These are phyloP conservation scores for Sarcophaga peregrina DNA, from an alignment of 1,140 invertebrate species.

Conservation along the genomic window DNA sequence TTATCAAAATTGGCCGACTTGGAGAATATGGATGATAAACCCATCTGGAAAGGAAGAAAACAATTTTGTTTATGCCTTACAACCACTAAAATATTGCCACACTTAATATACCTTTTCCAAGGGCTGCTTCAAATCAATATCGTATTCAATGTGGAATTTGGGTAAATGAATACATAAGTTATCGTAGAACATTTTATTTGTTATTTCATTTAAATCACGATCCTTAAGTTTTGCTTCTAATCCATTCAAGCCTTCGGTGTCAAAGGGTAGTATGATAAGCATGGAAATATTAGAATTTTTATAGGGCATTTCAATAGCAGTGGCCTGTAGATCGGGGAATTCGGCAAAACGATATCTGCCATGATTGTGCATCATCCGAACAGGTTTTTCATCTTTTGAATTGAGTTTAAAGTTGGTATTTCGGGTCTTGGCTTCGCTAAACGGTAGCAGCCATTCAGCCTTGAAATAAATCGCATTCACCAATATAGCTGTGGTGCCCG, in stretches of 20 bases:
- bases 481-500: slow-evolving; percentile 68
- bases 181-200: slow-evolving; percentile 46
- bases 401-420: slow-evolving; percentile 67
- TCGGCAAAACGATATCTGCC: slow-evolving; percentile 66
- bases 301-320: slow-evolving; percentile 70
- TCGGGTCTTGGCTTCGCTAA: slow-evolving; percentile 67
- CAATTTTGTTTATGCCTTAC: background rate
- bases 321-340: slow-evolving; percentile 62
- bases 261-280: slow-evolving; percentile 71
- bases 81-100: slow-evolving; percentile 52
- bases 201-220: slow-evolving; percentile 51
- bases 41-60: slow-evolving; percentile 45
- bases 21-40: slow-evolving; percentile 12
- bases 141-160: slow-evolving; percentile 72
- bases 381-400: slow-evolving; percentile 65
- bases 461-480: slow-evolving; percentile 76
- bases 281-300: slow-evolving; percentile 68
- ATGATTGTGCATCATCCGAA: slow-evolving; percentile 70
- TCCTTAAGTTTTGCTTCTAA: slow-evolving; percentile 21
- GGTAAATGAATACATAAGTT: slow-evolving; percentile 70
- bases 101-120: slow-evolving; percentile 69
- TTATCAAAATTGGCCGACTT: slow-evolving; percentile 38
- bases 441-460: slow-evolving; percentile 72
- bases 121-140: slow-evolving; percentile 46
- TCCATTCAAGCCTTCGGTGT: slow-evolving; percentile 64